These are phyloP conservation scores for Nothocercus nigrocapillus DNA, from an alignment of 2,113 vertebrate genomes.

Conservation along the genomic window DNA sequence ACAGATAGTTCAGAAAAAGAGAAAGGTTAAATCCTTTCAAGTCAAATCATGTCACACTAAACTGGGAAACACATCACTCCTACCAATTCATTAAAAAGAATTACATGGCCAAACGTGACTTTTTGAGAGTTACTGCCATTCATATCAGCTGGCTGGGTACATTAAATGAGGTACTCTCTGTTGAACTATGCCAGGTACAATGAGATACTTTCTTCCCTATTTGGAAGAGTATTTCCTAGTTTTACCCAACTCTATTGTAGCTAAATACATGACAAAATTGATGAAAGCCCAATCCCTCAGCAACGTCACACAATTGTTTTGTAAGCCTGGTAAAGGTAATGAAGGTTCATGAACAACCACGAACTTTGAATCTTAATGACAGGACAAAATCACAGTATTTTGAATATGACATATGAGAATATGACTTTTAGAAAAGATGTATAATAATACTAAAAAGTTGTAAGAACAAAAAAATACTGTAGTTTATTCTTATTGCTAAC, in stretches of 20 bases:
- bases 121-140: not conserved
- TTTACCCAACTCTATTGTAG: not conserved
- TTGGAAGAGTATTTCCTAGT: not conserved
- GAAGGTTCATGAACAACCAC: not conserved
- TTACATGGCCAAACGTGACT: not conserved
- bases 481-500: not conserved
- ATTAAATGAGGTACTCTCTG: not conserved
- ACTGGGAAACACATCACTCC: rapidly evolving
- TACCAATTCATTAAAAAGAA: not conserved
- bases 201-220: not conserved
- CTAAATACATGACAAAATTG: not conserved
- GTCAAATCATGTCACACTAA: not conserved
- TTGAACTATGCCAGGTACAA: not conserved
- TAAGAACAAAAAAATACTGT: not conserved
- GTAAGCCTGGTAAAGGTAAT: rapidly evolving
- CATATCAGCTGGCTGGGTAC: not conserved
- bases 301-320: not conserved
- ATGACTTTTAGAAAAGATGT: not conserved
- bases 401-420: no score
- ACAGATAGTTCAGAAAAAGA: not conserved
- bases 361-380: not conserved
- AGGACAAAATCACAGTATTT: rapidly evolving
- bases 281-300: not conserved
- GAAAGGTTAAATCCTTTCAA: not conserved
- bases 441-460: not conserved